phyloP scores from a whole-genome alignment of 2,888 invertebrate species.

The Ecliptopera silaceata region DNA sequence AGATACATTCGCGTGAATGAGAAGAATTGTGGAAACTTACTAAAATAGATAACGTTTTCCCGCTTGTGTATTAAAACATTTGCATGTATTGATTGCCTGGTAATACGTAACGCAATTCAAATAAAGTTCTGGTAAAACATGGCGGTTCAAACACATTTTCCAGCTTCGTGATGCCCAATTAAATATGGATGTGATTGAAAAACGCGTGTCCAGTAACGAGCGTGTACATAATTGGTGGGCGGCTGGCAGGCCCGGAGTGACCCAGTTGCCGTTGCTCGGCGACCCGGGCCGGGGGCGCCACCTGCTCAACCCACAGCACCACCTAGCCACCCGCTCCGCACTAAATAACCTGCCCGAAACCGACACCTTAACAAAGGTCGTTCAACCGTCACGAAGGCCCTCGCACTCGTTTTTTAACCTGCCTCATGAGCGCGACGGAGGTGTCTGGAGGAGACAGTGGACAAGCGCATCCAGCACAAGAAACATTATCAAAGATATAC shows the following conservation, averaged over 20 bases:
- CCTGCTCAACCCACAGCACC: slow-evolving; percentile 46
- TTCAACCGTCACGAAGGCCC: slow-evolving; percentile 76
- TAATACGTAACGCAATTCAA: slow-evolving; percentile 54
- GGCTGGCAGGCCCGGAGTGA: slow-evolving; percentile 76
- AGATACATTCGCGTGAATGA: neutral
- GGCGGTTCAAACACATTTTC: slow-evolving; percentile 77
- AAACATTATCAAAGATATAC: neutral
- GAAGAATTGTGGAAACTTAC: neutral
- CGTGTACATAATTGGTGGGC: slow-evolving; percentile 83
- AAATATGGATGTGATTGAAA: slow-evolving; percentile 84
- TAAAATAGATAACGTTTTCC: no score
- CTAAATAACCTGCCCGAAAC: slow-evolving; percentile 82
- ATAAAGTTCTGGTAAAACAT: slow-evolving; percentile 71
- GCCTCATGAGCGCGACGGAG: slow-evolving; percentile 23
- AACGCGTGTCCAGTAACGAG: slow-evolving; percentile 84
- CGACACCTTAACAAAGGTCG: slow-evolving; percentile 82
- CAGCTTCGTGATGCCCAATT: slow-evolving; percentile 81
- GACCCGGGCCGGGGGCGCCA: slow-evolving; percentile 63
- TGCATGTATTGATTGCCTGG: slow-evolving; percentile 24
- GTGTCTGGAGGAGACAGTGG: slow-evolving; percentile 10
- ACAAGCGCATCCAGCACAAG: neutral
- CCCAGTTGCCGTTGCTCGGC: slow-evolving; percentile 81
- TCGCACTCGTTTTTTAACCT: slow-evolving; percentile 57
- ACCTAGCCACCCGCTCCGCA: slow-evolving; percentile 53
- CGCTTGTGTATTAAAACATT: no score